phyloP scores from a whole-genome alignment of 2,113 vertebrate genomes.

The Sciurus niger region DNA sequence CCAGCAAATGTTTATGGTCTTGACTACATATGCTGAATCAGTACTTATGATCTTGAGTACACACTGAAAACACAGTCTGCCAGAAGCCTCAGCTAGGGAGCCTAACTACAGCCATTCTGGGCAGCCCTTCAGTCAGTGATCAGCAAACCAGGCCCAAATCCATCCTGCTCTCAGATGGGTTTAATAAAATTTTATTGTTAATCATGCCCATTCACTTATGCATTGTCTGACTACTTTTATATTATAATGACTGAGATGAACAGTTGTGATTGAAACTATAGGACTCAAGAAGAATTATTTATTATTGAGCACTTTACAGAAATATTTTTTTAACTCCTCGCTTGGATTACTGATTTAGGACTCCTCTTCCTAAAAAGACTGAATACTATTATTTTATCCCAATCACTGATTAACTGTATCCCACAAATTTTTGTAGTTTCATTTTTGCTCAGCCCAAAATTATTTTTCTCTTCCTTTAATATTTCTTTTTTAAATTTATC shows the following conservation, averaged over 20 bases:
- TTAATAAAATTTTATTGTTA: not conserved
- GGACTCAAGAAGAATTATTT: not conserved
- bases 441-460: not conserved
- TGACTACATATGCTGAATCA: no score
- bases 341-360: not conserved
- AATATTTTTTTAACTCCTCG: not conserved
- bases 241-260: not conserved
- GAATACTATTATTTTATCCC: not conserved
- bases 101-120: no score
- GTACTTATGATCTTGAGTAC: no score
- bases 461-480: not conserved
- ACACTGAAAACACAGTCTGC: no score
- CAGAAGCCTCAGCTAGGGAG: no score
- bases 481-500: not conserved
- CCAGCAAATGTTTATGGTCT: no score
- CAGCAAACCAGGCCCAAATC: not conserved
- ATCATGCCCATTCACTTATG: not conserved
- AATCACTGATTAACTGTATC: not conserved
- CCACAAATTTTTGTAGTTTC: not conserved
- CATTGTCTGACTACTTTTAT: not conserved
- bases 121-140: not conserved
- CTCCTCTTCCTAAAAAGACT: not conserved
- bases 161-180: not conserved
- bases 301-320: not conserved
- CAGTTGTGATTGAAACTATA: not conserved